These are phyloP conservation scores for Dynastes tityus DNA, from an alignment of 2,888 invertebrate genomes.

Conservation along the genomic window DNA sequence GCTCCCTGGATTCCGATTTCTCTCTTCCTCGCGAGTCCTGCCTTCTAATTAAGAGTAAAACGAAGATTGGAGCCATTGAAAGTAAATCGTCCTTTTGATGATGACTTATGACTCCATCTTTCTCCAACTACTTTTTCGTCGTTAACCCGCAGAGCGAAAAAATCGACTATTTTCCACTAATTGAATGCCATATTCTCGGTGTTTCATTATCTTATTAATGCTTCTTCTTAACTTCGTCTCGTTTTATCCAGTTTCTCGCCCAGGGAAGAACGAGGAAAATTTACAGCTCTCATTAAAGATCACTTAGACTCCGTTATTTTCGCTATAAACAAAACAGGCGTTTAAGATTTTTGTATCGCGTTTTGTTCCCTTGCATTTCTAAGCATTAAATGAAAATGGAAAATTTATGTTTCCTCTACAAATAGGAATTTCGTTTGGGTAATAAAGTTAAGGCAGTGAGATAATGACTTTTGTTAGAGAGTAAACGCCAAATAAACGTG, in stretches of 20 bases:
- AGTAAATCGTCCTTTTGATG: conserved; percentile 58
- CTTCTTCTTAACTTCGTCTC: conserved; percentile 56
- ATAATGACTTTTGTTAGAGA: conserved; percentile 36
- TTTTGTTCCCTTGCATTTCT: conserved; percentile 32
- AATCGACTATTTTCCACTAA: conserved; percentile 60
- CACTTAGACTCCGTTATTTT: conserved; percentile 44
- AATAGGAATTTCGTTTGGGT: conserved; percentile 35
- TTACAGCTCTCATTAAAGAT: conserved; percentile 47
- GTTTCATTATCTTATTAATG: conserved; percentile 63
- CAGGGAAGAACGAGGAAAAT: conserved; percentile 39
- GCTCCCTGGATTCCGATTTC: conserved; percentile 30
- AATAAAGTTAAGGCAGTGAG: conserved; percentile 43
- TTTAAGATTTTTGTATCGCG: conserved; percentile 46
- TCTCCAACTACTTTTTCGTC: conserved; percentile 26
- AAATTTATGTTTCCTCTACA: conserved; percentile 40
- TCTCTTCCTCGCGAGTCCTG: conserved; percentile 54
- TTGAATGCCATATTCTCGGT: conserved; percentile 61
- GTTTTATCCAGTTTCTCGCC: conserved; percentile 42
- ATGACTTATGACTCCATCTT: conserved; percentile 41
- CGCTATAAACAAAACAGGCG: conserved; percentile 47
- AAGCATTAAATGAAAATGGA: conserved; percentile 44
- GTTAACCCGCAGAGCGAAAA: conserved; percentile 56
- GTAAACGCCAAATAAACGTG: conserved; percentile 20
- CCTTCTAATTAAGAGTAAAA: conserved; percentile 59
- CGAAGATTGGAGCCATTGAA: conserved; percentile 49